Evolutionary conservation across 2,888 invertebrate genomes (phyloP), one percentile per base, ranked within the genome.

Genomic region (Hydriomena furcata): DNA sequence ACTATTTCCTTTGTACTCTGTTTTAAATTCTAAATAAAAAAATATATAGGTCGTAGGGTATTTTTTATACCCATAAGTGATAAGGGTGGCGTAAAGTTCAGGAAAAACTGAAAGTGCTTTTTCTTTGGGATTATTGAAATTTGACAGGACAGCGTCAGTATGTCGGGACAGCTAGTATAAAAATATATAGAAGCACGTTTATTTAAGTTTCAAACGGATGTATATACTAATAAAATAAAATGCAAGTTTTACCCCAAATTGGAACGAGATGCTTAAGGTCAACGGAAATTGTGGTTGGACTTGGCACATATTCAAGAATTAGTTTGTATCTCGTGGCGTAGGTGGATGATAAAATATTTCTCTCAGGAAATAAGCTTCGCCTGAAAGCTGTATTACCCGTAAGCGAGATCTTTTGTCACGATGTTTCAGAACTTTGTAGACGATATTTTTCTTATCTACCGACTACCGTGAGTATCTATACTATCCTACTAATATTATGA

Each of bases 261-360:
- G 58, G 70, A 60, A 59, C 65, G 63, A 38, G 45, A 52, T 60
- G 56, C 55, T 35, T 68, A 67, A 64, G 72, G 72, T 73, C 72
- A 68, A 62, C 63, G 55, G 54, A 67, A 72, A 68, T 66, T 62
- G 65, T 61, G 61, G 66, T 52, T 60, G 45, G 54, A 65, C 61
- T 75, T 76, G 76, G 76, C 75, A 63, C 56, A 63, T 60, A 61
- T 71, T 75, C 75, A 76, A 74, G 70, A 71, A 71, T 71, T 68
- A 73, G 61, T 65, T 63, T 60, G 62, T 63, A 67, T 65, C 52
- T 55, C 49, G 42, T 30, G 34, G 28, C 31, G 58, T 55, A 63
- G 59, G 45, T 53, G 53, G 42, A 54, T 51, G 56, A 55, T 61
- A 55, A 61, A 61, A 61, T 55, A 58, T 58, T 54, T 41, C 50